These are phyloP conservation scores for Flexamia atlantica DNA, from an alignment of 2,888 invertebrate species.

Conservation along the genomic window DNA sequence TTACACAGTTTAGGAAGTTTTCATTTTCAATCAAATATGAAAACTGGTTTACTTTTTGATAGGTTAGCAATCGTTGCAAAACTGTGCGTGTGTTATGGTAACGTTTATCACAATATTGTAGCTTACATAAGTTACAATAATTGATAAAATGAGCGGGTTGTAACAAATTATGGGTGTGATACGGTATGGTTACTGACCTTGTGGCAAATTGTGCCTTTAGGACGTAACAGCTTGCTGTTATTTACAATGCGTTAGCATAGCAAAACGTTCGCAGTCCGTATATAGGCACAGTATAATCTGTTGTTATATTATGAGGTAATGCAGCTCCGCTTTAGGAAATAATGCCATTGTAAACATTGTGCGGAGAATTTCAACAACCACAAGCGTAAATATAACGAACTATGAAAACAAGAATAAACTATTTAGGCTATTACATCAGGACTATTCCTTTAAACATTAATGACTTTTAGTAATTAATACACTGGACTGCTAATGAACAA, in stretches of 20 bases:
- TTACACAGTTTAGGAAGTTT: not conserved
- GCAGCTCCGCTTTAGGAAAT: too few relatives aligned
- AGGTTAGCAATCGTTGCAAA: not conserved
- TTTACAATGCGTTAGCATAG: not conserved
- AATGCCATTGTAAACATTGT: too few relatives aligned
- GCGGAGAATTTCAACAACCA: too few relatives aligned
- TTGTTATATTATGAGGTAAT: too few relatives aligned
- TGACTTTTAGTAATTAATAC: too few relatives aligned
- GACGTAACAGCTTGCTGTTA: not conserved
- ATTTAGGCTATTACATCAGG: too few relatives aligned
- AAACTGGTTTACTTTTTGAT: not conserved
- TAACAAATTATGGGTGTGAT: not conserved
- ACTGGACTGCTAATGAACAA: too few relatives aligned
- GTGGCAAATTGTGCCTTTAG: conserved; percentile 27
- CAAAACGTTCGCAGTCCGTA: not conserved
- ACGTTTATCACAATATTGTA: not conserved
- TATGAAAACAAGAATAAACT: too few relatives aligned
- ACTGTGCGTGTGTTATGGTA: not conserved
- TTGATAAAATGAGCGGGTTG: not conserved
- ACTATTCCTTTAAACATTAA: too few relatives aligned
- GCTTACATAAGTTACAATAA: conserved; percentile 2
- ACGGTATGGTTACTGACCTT: conserved; percentile 10
- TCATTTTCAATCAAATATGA: not conserved
- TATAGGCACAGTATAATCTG: too few relatives aligned
- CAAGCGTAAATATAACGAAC: too few relatives aligned